These are phyloP conservation scores for Chelonus insularis DNA, from an alignment of 1,140 invertebrate species.

Conservation along the genomic window DNA sequence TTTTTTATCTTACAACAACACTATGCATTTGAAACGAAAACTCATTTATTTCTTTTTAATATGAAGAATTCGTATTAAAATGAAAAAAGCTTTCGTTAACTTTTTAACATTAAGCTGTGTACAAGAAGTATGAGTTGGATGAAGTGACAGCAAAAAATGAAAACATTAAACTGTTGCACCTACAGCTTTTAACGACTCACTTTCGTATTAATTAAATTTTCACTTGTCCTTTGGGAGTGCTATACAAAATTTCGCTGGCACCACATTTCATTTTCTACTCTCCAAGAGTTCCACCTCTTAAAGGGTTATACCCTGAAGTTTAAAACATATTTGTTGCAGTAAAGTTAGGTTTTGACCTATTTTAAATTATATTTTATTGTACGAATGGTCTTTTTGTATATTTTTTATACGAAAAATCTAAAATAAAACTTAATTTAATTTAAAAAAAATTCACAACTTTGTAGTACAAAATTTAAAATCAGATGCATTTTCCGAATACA, in stretches of 20 bases:
- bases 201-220: slow-evolving; percentile 40
- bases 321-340: not conserved
- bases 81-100: too few relatives aligned
- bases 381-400: too few relatives aligned
- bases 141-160: not conserved
- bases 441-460: not conserved
- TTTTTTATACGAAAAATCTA: too few relatives aligned
- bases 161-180: not conserved
- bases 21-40: too few relatives aligned
- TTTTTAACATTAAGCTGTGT: too few relatives aligned
- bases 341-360: too few relatives aligned
- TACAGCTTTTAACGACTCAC: slow-evolving; percentile 29
- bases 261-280: slow-evolving; percentile 24
- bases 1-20: too few relatives aligned
- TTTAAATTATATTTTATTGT: not conserved
- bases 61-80: too few relatives aligned
- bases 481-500: too few relatives aligned
- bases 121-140: not conserved
- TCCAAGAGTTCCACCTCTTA: slow-evolving; percentile 38
- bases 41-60: too few relatives aligned
- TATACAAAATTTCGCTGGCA: slow-evolving; percentile 15
- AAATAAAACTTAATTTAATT: not conserved
- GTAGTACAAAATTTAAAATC: too few relatives aligned
- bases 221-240: slow-evolving; percentile 20
- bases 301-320: slow-evolving; percentile 30